Conservation (phyloP, 2,888 invertebrate genomes). For the Agonopterix subpropinquella region DNA sequence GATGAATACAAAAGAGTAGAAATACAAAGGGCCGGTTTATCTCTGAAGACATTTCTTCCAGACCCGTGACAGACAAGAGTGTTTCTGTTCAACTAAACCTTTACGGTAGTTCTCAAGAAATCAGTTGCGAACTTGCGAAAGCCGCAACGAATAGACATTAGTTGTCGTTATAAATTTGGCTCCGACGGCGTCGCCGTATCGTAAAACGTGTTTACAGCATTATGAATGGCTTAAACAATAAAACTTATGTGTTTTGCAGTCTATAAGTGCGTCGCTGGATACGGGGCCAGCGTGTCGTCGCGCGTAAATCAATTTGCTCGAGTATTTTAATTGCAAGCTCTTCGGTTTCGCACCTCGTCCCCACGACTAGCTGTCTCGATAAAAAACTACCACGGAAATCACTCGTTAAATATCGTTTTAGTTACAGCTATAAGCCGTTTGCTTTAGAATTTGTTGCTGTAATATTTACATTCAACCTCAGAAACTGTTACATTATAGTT, state of each 20-base stretch:
- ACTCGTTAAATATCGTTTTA: slow-evolving; percentile 38
- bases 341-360: slow-evolving; percentile 40
- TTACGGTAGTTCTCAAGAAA: too few species aligned
- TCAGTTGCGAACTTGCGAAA: too few species aligned
- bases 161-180: slow-evolving; percentile 8
- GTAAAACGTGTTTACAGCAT: slow-evolving; percentile 28
- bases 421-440: slow-evolving; percentile 9
- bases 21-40: too few species aligned
- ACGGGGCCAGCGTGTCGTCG: slow-evolving; percentile 2
- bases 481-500: too few species aligned
- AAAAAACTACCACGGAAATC: slow-evolving; percentile 24
- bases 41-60: too few species aligned
- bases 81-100: too few species aligned
- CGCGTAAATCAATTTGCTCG: slow-evolving; percentile 38
- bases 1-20: too few species aligned
- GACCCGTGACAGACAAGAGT: too few species aligned
- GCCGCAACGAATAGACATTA: slow-evolving; percentile 2
- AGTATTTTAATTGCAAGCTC: slow-evolving; percentile 39
- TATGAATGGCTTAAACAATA: slow-evolving; percentile 28
- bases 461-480: too few species aligned
- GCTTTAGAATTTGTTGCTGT: too few species aligned
- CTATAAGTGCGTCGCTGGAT: slow-evolving; percentile 3
- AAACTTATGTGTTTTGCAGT: slow-evolving; percentile 21
- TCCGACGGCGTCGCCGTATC: slow-evolving; percentile 12
- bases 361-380: slow-evolving; percentile 31